Base-by-base conservation (phyloP, 2,113 vertebrate genomes). In the Thymallus thymallus region DNA sequence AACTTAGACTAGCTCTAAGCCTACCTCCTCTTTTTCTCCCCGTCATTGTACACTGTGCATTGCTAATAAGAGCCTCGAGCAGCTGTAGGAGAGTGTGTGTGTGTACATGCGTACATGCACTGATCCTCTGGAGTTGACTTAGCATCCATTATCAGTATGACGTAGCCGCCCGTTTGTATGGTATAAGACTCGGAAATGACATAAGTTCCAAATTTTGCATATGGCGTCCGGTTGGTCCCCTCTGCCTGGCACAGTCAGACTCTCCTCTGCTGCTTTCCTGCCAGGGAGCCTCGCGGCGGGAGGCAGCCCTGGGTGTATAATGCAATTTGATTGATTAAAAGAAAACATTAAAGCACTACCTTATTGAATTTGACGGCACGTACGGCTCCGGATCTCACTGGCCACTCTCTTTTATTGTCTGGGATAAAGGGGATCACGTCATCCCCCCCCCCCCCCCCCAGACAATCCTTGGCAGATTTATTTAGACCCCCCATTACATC, bases 291-390 rank as follows among this genome's bases (percentile, higher is more conserved):
- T 86, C 51, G 6, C 79, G 83, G 71, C 83, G 77, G 82, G 35
- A 41, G 35, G 35, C 35, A 10, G 35, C 35, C 3, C 9, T 51
- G 87, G 82, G 84, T 89, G 87, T 87, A 88, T 93, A 94, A 94
- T 93, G 92, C 90, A 93, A 94, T 94, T 93, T 94, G 90, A 91
- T 93, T 93, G 92, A 93, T 94, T 93, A 94, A 94, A 94, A 92
- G 91, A 92, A 93, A 93, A 94, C 93, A 93, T 93, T 94, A 93
- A 92, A 92, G 92, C 90, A 87, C 84, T 87, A 91, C 90, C 92
- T 93, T 92, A 94, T 93, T 94, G 91, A 94, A 91, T 94, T 93
- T 93, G 92, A 94, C 82, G 80, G 93, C 92, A 94, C 90, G 91
- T 91, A 93, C 89, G 76, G 86, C 91, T 91, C 89, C 84, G 82